phyloP scores from a whole-genome alignment of 2,113 vertebrate species.

The Trochalopteron elliotii region DNA sequence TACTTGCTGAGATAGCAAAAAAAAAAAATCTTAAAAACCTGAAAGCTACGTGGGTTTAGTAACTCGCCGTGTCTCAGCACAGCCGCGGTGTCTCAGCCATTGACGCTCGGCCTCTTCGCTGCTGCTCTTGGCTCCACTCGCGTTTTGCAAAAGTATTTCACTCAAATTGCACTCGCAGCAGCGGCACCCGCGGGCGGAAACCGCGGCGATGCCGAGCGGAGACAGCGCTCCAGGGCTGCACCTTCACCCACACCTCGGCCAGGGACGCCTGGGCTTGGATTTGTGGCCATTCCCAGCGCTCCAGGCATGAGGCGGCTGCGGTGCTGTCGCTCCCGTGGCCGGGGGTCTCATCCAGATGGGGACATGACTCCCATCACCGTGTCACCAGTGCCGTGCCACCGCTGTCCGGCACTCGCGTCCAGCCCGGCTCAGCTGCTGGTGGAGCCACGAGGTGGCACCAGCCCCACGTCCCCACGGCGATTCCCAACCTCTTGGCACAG shows the following conservation, averaged over 20 bases:
- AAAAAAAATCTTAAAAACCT: not conserved
- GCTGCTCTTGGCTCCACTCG: not conserved
- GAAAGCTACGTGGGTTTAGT: not conserved
- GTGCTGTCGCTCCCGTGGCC: accelerated
- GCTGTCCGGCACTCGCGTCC: accelerated
- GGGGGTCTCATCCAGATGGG: accelerated
- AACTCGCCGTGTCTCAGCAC: not conserved
- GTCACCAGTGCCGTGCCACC: accelerated
- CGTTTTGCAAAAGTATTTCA: not conserved
- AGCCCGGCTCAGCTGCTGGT: accelerated
- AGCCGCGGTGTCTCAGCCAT: not conserved
- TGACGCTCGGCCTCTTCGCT: not conserved
- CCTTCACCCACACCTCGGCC: accelerated
- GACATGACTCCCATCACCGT: accelerated
- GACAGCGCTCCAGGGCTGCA: accelerated
- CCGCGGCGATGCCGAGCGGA: not conserved
- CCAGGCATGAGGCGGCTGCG: accelerated
- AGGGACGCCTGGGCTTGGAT: accelerated
- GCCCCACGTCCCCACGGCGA: not conserved
- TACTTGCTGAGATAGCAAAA: not conserved
- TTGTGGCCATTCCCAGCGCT: accelerated
- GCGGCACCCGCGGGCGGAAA: not conserved
- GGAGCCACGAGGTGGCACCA: slow-evolving; percentile 49
- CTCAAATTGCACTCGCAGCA: accelerated
- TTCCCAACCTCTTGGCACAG: not conserved